Percentiles rank a stretch among this genome's conserved stretches.
Conservation (phyloP, 2,113 vertebrate genomes). For the Petrocephalus microphthalmus region DNA sequence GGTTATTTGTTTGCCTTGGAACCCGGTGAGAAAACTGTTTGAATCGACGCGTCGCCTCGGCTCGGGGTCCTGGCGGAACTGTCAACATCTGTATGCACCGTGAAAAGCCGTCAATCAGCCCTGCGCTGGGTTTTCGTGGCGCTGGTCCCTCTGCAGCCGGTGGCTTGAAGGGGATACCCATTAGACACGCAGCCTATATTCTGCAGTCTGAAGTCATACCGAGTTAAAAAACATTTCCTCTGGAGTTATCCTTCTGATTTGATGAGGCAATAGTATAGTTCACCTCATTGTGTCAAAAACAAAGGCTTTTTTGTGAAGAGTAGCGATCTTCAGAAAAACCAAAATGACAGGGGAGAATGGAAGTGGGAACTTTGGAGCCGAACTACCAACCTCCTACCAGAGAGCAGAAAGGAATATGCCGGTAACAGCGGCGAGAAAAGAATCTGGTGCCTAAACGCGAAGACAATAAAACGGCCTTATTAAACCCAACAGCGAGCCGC, state of each 20-base stretch:
- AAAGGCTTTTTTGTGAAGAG: slow-evolving; percentile 16
- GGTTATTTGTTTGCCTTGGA: slow-evolving; percentile 40
- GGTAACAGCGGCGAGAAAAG: background rate
- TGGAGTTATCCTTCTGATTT: slow-evolving; percentile 22
- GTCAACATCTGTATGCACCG: slow-evolving; percentile 22
- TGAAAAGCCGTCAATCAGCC: slow-evolving; percentile 23
- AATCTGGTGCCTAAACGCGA: background rate
- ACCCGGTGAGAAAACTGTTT: background rate
- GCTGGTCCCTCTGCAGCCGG: slow-evolving; percentile 14
- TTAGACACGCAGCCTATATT: slow-evolving; percentile 18
- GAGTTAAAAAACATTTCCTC: slow-evolving; percentile 20
- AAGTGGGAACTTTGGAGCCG: slow-evolving; percentile 9
- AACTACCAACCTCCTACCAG: background rate
- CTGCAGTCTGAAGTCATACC: slow-evolving; percentile 17
- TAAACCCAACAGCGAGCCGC: background rate
- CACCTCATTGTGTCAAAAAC: slow-evolving; percentile 29
- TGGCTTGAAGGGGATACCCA: slow-evolving; percentile 17
- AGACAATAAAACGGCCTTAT: slow-evolving; percentile 12
- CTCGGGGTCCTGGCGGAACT: slow-evolving; percentile 24
- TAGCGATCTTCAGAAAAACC: slow-evolving; percentile 17
- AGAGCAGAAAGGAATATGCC: background rate
- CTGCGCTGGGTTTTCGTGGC: slow-evolving; percentile 2
- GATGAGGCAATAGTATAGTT: slow-evolving; percentile 23
- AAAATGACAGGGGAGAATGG: slow-evolving; percentile 16
- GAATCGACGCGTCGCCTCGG: slow-evolving; percentile 5